A percentile compares a stretch with the other conserved stretches of the same genome.
Evolutionary conservation across 1,140 invertebrate genomes (phyloP).

Genomic region (Pseudomyrmex concolor): DNA sequence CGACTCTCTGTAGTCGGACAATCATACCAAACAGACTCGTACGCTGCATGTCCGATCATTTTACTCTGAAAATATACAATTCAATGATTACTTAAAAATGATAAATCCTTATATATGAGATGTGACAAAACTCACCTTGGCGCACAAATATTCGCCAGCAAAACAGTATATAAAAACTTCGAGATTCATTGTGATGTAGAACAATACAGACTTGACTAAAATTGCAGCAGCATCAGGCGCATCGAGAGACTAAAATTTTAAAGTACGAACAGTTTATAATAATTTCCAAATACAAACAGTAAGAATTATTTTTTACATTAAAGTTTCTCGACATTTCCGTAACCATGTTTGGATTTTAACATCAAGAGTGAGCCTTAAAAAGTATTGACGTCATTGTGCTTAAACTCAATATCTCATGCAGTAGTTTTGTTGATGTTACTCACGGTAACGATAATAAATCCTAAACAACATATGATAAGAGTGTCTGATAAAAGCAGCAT

Average conservation of each 20-base stretch:
- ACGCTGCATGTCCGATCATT: slow-evolving; percentile 27
- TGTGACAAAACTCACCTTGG: slow-evolving; percentile 34
- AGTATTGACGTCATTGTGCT: no score
- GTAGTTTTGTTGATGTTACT: slow-evolving; percentile 9
- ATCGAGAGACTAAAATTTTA: slow-evolving; percentile 6
- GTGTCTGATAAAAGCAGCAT: slow-evolving; percentile 26
- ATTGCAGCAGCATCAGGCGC: not conserved
- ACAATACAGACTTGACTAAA: slow-evolving; percentile 28
- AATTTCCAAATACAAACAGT: not conserved
- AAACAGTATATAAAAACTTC: slow-evolving; percentile 62
- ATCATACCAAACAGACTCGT: slow-evolving; percentile 43
- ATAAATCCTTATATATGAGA: not conserved
- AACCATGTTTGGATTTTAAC: not conserved
- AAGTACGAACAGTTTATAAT: not conserved
- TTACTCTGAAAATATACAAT: slow-evolving; percentile 23
- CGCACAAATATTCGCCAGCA: slow-evolving; percentile 62
- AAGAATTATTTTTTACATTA: not conserved
- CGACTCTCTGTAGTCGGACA: not conserved
- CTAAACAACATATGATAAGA: slow-evolving; percentile 44
- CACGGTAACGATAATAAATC: slow-evolving; percentile 52
- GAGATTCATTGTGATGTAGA: slow-evolving; percentile 35
- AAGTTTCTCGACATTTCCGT: not conserved
- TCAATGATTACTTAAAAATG: not conserved
- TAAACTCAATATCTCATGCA: no score
- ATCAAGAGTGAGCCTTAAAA: not conserved